A percentile compares a stretch with the other conserved stretches of the same genome.
These are phyloP conservation scores for Caenorhabditis becei DNA, from an alignment of 2,888 invertebrate species.

Conservation along the genomic window DNA sequence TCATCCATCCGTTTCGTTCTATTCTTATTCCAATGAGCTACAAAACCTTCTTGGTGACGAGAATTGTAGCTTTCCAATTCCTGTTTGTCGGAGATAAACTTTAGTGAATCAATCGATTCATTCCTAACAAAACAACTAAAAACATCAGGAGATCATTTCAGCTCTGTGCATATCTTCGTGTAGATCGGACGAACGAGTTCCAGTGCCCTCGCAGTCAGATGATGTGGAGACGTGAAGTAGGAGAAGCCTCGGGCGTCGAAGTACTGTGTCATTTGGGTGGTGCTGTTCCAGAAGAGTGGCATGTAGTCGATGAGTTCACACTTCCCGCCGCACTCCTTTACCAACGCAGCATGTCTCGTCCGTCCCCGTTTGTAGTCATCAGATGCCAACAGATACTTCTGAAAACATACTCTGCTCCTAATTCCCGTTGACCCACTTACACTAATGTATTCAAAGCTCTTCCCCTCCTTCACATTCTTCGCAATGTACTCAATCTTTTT, in stretches of 20 bases:
- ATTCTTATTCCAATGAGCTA: too few species aligned
- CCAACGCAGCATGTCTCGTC: conserved; percentile 15
- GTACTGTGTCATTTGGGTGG: conserved; percentile 24
- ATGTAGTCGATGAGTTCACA: conserved; percentile 58
- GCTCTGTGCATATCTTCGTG: conserved; percentile 45
- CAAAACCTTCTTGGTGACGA: too few species aligned
- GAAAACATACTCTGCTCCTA: neutral
- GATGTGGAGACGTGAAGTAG: conserved; percentile 36
- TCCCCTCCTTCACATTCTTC: conserved; percentile 31
- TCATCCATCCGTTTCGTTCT: too few species aligned
- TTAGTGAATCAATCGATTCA: too few species aligned
- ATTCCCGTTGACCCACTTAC: neutral
- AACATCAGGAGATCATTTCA: neutral
- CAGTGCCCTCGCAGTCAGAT: conserved; percentile 47
- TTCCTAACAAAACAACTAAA: too few species aligned
- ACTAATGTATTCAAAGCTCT: conserved; percentile 24
- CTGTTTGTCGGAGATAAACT: too few species aligned
- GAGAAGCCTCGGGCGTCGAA: conserved; percentile 42
- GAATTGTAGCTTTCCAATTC: too few species aligned
- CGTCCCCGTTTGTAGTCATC: conserved; percentile 36
- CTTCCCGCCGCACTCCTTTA: conserved; percentile 44
- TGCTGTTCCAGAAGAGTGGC: conserved; percentile 31
- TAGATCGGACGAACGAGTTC: conserved; percentile 45
- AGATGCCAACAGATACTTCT: conserved; percentile 22
- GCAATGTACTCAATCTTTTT: conserved; percentile 19